Conservation (phyloP, 1,140 invertebrate genomes). For the Rhynchophorus ferrugineus region DNA sequence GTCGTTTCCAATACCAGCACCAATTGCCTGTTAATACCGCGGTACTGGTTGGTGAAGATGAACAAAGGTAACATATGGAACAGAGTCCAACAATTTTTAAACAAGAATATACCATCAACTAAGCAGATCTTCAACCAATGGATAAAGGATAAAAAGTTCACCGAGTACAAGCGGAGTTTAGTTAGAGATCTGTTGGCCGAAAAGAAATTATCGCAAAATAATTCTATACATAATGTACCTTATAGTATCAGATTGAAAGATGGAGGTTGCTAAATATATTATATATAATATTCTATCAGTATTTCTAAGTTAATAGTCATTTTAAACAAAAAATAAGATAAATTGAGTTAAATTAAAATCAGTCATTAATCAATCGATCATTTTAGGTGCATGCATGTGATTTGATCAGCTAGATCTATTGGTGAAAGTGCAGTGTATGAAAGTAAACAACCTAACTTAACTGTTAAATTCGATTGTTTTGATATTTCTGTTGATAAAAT, state of each 20-base stretch:
- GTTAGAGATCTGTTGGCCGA: conserved; percentile 43
- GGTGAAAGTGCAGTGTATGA: no score
- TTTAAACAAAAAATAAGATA: no score
- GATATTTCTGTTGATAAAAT: no score
- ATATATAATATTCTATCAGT: not conserved
- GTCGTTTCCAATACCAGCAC: conserved; percentile 49
- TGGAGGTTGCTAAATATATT: conserved; percentile 8
- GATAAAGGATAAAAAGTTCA: conserved; percentile 47
- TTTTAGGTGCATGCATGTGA: no score
- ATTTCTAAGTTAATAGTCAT: not conserved
- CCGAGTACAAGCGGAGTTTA: conserved; percentile 44
- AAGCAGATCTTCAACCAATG: conserved; percentile 49
- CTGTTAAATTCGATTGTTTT: no score
- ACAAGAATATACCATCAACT: conserved; percentile 50
- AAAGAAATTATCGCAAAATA: conserved; percentile 44
- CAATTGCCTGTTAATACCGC: conserved; percentile 52
- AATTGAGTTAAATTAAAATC: no score
- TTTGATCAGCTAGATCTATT: no score
- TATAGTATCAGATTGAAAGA: conserved; percentile 50
- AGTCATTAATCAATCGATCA: no score
- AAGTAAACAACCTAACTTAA: no score
- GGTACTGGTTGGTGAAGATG: conserved; percentile 52
- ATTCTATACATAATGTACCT: conserved; percentile 52
- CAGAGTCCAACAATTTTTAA: conserved; percentile 50
- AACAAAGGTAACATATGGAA: conserved; percentile 58